Evolutionary conservation across 2,888 invertebrate species (phyloP).

Genomic region (Strigamia maritima): DNA sequence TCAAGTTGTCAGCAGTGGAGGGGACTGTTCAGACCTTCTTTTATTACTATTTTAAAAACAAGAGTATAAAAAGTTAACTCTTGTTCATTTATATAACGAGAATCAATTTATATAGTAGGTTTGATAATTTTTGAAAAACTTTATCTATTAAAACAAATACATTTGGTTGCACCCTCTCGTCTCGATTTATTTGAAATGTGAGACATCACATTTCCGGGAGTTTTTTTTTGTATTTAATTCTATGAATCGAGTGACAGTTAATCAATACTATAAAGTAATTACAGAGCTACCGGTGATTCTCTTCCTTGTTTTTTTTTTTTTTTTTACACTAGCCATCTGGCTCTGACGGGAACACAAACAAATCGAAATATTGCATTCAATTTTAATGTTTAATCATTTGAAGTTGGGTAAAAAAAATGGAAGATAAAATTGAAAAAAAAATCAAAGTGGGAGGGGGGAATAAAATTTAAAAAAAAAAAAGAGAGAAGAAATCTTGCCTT

Average conservation of each 20-base stretch:
- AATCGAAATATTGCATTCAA: constrained; percentile 16
- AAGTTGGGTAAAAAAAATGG: background rate
- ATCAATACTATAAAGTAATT: constrained; percentile 22
- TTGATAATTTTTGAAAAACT: background rate
- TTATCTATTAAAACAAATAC: background rate
- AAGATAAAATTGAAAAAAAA: background rate
- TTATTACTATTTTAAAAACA: background rate
- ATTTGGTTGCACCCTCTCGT: background rate
- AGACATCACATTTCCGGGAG: background rate
- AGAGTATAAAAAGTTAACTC: background rate
- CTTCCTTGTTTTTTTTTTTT: constrained; percentile 19
- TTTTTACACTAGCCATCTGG: constrained; percentile 8
- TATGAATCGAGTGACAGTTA: background rate
- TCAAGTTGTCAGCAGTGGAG: constrained; percentile 12
- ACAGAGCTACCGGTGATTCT: constrained; percentile 34
- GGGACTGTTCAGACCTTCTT: background rate
- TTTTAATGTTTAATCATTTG: constrained; percentile 7
- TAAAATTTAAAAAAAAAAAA: background rate
- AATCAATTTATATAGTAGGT: background rate
- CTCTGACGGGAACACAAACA: background rate
- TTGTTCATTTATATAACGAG: background rate
- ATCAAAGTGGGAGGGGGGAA: background rate
- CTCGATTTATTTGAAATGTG: constrained; percentile 21
- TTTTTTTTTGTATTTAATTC: background rate
- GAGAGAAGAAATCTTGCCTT: constrained; percentile 7